These are phyloP conservation scores for Operophtera brumata DNA, from an alignment of 2,888 invertebrate species.

Conservation along the genomic window DNA sequence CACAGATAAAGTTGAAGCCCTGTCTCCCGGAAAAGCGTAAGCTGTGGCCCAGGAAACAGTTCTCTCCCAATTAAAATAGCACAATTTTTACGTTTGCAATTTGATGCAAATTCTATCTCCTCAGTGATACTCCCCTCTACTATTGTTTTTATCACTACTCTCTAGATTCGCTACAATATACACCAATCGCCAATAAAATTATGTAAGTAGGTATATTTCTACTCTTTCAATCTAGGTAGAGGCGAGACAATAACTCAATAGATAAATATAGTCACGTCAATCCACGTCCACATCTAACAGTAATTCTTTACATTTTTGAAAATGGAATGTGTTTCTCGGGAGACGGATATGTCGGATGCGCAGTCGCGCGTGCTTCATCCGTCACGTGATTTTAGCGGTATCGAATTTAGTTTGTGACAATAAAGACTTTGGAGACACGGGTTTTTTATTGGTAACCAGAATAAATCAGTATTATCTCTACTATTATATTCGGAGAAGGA, in stretches of 20 bases:
- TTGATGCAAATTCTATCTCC: too few relatives aligned
- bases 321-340: conserved; percentile 37
- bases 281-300: conserved; percentile 22
- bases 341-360: conserved; percentile 42
- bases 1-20: too few relatives aligned
- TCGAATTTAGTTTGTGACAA: conserved; percentile 57
- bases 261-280: conserved; percentile 34
- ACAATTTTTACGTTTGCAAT: too few relatives aligned
- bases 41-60: too few relatives aligned
- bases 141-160: too few relatives aligned
- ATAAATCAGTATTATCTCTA: conserved; percentile 1
- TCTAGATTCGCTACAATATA: too few relatives aligned
- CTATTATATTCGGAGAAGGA: background rate
- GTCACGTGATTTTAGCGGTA: conserved; percentile 68
- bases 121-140: too few relatives aligned
- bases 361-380: conserved; percentile 55
- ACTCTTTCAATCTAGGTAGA: conserved; percentile 1
- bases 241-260: conserved; percentile 49
- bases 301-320: conserved; percentile 36
- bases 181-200: too few relatives aligned
- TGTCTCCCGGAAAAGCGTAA: too few relatives aligned
- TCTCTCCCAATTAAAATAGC: too few relatives aligned
- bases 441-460: conserved; percentile 28
- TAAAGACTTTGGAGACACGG: conserved; percentile 29
- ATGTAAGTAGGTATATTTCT: background rate